phyloP scores from a whole-genome alignment of 2,113 vertebrate genomes.

The Hippocampus mohnikei region DNA sequence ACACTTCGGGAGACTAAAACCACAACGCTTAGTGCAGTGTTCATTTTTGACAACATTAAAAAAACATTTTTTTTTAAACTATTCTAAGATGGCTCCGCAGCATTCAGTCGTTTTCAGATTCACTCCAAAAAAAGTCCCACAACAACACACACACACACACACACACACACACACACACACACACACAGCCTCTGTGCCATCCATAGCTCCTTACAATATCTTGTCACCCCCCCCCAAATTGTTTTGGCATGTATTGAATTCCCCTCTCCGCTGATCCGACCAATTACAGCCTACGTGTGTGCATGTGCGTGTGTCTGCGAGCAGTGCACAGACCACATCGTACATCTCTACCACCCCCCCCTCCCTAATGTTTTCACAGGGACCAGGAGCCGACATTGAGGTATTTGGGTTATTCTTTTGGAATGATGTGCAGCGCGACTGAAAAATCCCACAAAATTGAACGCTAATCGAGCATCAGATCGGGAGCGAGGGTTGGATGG shows the following conservation, averaged over 20 bases:
- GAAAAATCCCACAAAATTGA: slow-evolving; percentile 58
- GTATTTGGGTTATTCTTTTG: slow-evolving; percentile 66
- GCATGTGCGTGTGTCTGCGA: slow-evolving; percentile 35
- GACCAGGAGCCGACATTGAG: slow-evolving; percentile 61
- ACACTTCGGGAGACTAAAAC: too few species aligned
- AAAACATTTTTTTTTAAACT: too few species aligned
- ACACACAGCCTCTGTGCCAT: slow-evolving; percentile 26
- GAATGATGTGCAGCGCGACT: slow-evolving; percentile 45
- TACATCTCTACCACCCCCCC: slow-evolving; percentile 36
- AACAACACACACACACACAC: too few species aligned
- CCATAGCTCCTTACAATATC: slow-evolving; percentile 55
- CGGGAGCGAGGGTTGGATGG: slow-evolving; percentile 22
- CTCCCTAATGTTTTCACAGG: slow-evolving; percentile 63
- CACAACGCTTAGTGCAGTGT: too few species aligned
- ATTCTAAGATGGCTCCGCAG: too few species aligned
- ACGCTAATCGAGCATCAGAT: slow-evolving; percentile 57
- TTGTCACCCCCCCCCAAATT: slow-evolving; percentile 51
- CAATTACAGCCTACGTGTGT: slow-evolving; percentile 52
- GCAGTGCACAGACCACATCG: slow-evolving; percentile 36
- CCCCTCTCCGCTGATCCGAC: slow-evolving; percentile 58
- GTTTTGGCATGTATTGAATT: slow-evolving; percentile 60
- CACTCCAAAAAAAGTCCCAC: too few species aligned
- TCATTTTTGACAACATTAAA: too few species aligned
- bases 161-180: too few species aligned
- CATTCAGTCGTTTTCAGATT: too few species aligned